Evolutionary conservation across 1,140 invertebrate species (phyloP), one percentile per base, ranked within the genome.

Genomic region (Belonocnema kinseyi): DNA sequence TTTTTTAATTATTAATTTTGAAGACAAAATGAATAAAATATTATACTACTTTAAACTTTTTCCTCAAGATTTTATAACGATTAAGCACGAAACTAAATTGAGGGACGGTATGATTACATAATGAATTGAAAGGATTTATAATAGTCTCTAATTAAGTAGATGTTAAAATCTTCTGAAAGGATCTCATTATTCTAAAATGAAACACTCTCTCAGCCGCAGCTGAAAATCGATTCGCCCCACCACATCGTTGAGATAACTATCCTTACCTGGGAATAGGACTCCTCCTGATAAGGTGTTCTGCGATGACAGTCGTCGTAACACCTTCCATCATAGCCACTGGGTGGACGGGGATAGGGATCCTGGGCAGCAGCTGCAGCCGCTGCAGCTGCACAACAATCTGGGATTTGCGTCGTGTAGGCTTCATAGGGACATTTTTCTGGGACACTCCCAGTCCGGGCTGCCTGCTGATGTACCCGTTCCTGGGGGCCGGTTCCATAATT

Each of bases 271-370:
- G 86, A 75, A 75, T 88, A 91, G 74, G 87, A 79, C 72, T 91
- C 89, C 50, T 92, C 90, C 73, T 87, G 89, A 81, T 90, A 92
- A 77, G 90, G 85, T 51, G 87, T 87, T 70, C 88, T 88, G 46
- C 89, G 86, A 79, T 90, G 90, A 71, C 88, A 92, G 6, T 92
- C 91, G 50, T 91, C 89, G 80, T 89, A 91, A 73, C 89, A 91
- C 52, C 89, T 88, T 50, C 83, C 85, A 53, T 91, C 90, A 76
- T 91, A 91, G 58, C 85, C 89, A 78, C 89, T 91, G 0, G 90
- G 88, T 66, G 89, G 90, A 33, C 90, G 85, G 14, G 90, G 88
- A 72, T 90, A 92, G 52, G 89, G 79, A 46, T 92, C 90, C 76
- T 90, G 90, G 17, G 81, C 83, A 58, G 83, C 87, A 26, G 78